Percentiles rank a stretch among this genome's conserved stretches.
phyloP scores from a whole-genome alignment of 2,797 vertebrate genomes.

The Myiotriccus ornatus region DNA sequence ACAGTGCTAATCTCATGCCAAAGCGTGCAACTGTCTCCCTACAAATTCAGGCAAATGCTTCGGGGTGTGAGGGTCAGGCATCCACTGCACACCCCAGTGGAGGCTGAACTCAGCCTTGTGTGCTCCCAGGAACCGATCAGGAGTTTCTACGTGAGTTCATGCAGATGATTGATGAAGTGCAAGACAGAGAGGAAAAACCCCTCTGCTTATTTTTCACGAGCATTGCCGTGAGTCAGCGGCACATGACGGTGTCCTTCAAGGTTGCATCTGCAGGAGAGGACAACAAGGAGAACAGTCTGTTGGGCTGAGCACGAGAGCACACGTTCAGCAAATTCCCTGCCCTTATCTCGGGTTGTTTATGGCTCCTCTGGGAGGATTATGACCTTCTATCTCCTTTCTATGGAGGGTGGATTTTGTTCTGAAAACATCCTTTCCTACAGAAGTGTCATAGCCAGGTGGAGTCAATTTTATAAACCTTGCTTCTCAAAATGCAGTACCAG shows the following conservation, averaged over 20 bases:
- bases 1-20: rapidly evolving
- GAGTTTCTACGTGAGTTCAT: neutral
- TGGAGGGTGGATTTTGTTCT: conserved; percentile 23
- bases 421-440: conserved; percentile 34
- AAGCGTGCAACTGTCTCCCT: neutral
- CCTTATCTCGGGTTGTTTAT: conserved; percentile 64
- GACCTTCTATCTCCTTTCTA: conserved; percentile 62
- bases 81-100: rapidly evolving
- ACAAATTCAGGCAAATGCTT: neutral
- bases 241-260: conserved; percentile 45
- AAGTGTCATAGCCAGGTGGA: conserved; percentile 10
- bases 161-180: neutral
- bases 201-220: conserved; percentile 21
- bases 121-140: neutral
- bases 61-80: neutral
- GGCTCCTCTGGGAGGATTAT: conserved; percentile 52
- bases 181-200: neutral
- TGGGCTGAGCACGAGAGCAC: neutral
- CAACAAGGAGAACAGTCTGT: conserved; percentile 9
- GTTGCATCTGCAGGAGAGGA: conserved; percentile 49
- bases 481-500: conserved; percentile 8
- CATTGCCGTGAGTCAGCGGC: conserved; percentile 54
- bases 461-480: conserved; percentile 16
- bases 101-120: neutral
- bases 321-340: conserved; percentile 58